phyloP scores from a whole-genome alignment of 2,113 vertebrate species.

The Petaurus breviceps region DNA sequence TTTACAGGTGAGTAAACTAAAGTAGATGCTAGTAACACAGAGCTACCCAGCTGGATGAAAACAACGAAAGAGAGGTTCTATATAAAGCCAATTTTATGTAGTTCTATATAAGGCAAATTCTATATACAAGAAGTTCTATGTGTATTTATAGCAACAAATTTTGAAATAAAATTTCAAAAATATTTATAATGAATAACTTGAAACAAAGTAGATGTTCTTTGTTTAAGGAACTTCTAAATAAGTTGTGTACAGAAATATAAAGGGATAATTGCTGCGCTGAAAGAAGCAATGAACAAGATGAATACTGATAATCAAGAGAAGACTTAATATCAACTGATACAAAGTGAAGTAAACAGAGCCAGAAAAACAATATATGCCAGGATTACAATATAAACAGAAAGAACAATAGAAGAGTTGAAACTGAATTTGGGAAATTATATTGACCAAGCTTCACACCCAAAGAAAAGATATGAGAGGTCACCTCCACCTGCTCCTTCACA shows the following conservation, averaged over 20 bases:
- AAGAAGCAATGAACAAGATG: not conserved
- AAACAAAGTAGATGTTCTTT: not conserved
- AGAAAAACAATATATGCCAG: not conserved
- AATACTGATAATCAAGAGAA: not conserved
- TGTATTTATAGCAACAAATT: not conserved
- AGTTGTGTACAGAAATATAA: not conserved
- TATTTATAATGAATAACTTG: not conserved
- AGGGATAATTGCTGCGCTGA: not conserved
- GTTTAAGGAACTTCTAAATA: not conserved
- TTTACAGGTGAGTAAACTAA: not conserved
- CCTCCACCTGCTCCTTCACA: not conserved
- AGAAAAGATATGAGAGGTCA: not conserved
- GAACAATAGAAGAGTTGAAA: not conserved
- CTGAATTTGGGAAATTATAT: not conserved
- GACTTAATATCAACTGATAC: not conserved
- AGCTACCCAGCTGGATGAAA: not conserved
- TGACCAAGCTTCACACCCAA: not conserved
- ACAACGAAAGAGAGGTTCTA: not conserved
- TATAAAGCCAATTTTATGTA: not conserved
- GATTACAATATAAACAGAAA: not conserved
- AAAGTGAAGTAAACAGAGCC: not conserved
- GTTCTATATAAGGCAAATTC: not conserved
- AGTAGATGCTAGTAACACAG: not conserved
- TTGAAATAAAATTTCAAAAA: not conserved
- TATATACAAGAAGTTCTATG: not conserved